Percentiles rank a stretch among this genome's conserved stretches.
Conservation (phyloP, 37 sponge, comb jelly and placozoan species). For the Ianthella basta region DNA sequence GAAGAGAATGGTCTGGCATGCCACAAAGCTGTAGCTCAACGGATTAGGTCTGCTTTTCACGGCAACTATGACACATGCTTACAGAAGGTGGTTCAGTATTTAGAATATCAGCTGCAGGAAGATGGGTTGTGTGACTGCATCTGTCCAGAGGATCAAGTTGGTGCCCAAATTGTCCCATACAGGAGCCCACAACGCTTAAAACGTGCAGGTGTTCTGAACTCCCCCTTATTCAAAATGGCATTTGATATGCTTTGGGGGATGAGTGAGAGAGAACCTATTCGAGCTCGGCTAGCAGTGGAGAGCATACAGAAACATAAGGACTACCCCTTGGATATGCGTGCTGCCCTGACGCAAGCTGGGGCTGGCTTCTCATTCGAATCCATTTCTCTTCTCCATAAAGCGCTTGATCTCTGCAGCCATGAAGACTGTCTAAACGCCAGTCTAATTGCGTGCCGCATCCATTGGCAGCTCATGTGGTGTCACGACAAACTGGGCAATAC, state of each 20-base stretch:
- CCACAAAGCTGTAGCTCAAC: background rate
- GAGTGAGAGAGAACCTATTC: background rate
- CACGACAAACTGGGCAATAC: slow-evolving; percentile 8
- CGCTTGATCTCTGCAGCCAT: background rate
- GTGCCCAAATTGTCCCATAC: background rate
- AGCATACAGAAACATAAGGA: background rate
- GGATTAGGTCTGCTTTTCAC: background rate
- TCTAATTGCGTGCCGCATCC: background rate
- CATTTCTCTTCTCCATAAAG: background rate
- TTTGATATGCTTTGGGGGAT: background rate
- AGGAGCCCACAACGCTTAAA: background rate
- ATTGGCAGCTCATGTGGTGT: slow-evolving; percentile 36
- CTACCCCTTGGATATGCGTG: background rate
- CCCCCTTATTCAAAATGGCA: background rate
- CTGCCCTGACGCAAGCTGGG: slow-evolving; percentile 15
- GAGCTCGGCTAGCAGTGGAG: background rate
- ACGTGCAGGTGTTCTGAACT: background rate
- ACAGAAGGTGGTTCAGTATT: background rate
- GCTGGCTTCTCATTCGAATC: slow-evolving; percentile 5
- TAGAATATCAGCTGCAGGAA: too few species aligned
- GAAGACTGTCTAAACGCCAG: background rate
- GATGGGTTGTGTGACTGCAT: too few species aligned
- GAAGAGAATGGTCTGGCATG: background rate
- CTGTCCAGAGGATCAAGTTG: too few species aligned
- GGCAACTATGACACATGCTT: background rate